phyloP scores from a whole-genome alignment of 1,140 invertebrate species.

The Hesperophylax magnus region DNA sequence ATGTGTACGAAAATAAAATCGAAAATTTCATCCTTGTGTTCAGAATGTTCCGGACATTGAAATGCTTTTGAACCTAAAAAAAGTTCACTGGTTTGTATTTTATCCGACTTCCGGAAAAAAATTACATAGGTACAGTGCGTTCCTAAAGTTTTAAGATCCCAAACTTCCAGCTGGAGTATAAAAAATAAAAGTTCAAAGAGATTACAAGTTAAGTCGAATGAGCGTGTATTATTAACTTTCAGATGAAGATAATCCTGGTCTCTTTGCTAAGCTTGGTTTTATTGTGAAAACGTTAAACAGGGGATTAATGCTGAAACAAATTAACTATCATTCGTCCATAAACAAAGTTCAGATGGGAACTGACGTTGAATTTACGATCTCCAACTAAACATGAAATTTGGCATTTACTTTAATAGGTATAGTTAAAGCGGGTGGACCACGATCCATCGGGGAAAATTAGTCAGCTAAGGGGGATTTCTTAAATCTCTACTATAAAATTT shows the following conservation, averaged over 20 bases:
- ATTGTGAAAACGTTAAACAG: slow-evolving; percentile 33
- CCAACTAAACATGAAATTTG: slow-evolving; percentile 37
- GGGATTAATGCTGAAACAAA: slow-evolving; percentile 27
- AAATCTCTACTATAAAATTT: background rate
- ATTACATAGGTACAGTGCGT: no score
- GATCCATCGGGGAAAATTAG: slow-evolving; percentile 28
- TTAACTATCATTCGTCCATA: slow-evolving; percentile 38
- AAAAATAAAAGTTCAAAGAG: background rate
- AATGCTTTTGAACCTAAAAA: no score
- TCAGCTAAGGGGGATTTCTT: background rate
- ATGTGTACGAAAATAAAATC: no score
- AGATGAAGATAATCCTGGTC: background rate
- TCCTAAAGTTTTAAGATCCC: no score
- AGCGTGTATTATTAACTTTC: background rate
- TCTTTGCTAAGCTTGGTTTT: slow-evolving; percentile 12
- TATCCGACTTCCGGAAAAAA: no score
- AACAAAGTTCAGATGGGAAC: slow-evolving; percentile 35
- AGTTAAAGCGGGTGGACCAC: slow-evolving; percentile 20
- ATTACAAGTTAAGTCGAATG: background rate
- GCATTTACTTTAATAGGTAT: slow-evolving; percentile 30
- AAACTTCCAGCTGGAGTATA: no score
- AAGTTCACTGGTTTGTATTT: no score
- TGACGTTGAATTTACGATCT: slow-evolving; percentile 36
- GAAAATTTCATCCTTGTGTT: no score
- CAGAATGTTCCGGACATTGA: no score